phyloP scores from a whole-genome alignment of 2,888 invertebrate species.

The Coronaproctus castanopsis region DNA sequence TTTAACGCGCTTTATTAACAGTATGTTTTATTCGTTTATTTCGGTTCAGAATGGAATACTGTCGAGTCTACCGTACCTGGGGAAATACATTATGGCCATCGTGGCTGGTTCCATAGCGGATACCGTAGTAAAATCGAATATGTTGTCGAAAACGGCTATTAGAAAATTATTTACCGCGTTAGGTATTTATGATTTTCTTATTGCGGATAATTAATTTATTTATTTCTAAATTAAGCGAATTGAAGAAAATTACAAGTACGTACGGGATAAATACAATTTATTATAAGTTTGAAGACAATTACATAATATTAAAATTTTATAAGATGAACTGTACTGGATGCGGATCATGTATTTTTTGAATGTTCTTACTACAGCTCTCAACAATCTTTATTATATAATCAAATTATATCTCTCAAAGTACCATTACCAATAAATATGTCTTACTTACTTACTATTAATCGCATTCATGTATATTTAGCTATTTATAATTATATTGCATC shows the following conservation, averaged over 20 bases:
- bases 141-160: slow-evolving; percentile 48
- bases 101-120: slow-evolving; percentile 54
- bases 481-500: no score
- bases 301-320: no score
- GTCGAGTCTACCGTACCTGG: slow-evolving; percentile 67
- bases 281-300: no score
- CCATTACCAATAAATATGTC: no score
- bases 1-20: no score
- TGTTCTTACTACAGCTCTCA: background rate
- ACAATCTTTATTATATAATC: background rate
- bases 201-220: background rate
- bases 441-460: no score
- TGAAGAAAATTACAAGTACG: no score
- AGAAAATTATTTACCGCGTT: slow-evolving; percentile 46
- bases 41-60: slow-evolving; percentile 49
- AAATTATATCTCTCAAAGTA: no score
- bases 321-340: no score
- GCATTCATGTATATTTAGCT: no score
- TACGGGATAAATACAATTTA: no score
- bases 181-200: slow-evolving; percentile 26
- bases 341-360: background rate
- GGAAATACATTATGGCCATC: slow-evolving; percentile 63
- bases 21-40: slow-evolving; percentile 16
- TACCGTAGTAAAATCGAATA: slow-evolving; percentile 41
- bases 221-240: no score